Evolutionary conservation across 2,888 invertebrate species (phyloP).

Genomic region (Drosophila mayaguana): DNA sequence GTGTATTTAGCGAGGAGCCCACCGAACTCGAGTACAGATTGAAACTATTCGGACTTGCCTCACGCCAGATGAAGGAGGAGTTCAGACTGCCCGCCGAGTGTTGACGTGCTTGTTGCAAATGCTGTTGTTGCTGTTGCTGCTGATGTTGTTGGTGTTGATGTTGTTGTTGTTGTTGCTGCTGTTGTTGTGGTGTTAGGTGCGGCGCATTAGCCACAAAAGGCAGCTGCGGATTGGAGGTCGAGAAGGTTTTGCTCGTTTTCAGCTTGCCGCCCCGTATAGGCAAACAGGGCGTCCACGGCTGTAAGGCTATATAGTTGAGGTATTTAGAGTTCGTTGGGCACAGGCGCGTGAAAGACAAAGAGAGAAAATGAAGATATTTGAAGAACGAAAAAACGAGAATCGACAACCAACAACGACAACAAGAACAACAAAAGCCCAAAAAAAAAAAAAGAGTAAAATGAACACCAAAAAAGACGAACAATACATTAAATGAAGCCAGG

Average conservation of each 20-base stretch:
- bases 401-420: slow-evolving; percentile 69
- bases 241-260: slow-evolving; percentile 85
- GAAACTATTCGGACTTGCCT: slow-evolving; percentile 85
- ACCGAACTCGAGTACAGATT: slow-evolving; percentile 85
- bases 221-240: slow-evolving; percentile 85
- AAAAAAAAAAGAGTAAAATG: slow-evolving; percentile 31
- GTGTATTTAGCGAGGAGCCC: slow-evolving; percentile 83
- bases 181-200: slow-evolving; percentile 52
- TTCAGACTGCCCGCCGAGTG: slow-evolving; percentile 84
- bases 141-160: slow-evolving; percentile 22
- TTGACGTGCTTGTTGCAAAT: slow-evolving; percentile 59
- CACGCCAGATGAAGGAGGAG: slow-evolving; percentile 85
- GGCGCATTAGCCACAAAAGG: slow-evolving; percentile 82
- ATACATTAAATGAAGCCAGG: slow-evolving; percentile 35
- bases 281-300: slow-evolving; percentile 85
- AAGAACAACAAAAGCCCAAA: slow-evolving; percentile 48
- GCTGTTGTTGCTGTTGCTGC: slow-evolving; percentile 20
- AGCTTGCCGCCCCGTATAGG: slow-evolving; percentile 85
- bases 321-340: slow-evolving; percentile 44
- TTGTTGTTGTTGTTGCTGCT: slow-evolving; percentile 46
- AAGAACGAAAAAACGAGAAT: slow-evolving; percentile 76
- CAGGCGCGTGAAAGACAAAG: slow-evolving; percentile 74
- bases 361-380: slow-evolving; percentile 81
- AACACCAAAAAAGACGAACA: slow-evolving; percentile 46
- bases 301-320: slow-evolving; percentile 80